These are phyloP conservation scores for Drosophila paulistorum DNA, from an alignment of 1,140 invertebrate genomes.

Conservation along the genomic window DNA sequence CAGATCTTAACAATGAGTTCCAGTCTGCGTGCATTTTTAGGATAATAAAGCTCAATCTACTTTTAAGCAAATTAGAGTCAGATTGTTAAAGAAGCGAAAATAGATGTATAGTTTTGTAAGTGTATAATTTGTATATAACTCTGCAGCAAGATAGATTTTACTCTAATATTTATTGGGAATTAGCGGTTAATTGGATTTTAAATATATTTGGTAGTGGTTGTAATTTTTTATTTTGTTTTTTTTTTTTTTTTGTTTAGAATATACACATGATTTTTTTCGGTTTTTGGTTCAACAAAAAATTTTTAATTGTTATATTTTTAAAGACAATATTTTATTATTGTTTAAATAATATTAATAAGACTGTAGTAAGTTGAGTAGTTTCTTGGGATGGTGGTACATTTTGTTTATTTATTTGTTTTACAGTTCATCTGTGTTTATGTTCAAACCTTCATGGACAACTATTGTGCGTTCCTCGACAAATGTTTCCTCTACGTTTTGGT, in stretches of 20 bases:
- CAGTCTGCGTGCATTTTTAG: slow-evolving; percentile 28
- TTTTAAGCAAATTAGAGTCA: slow-evolving; percentile 38
- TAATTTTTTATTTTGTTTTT: no score
- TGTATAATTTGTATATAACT: slow-evolving; percentile 39
- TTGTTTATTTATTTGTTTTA: slow-evolving; percentile 60
- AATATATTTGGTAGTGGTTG: slow-evolving; percentile 4
- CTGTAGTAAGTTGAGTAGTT: slow-evolving; percentile 67
- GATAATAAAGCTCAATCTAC: slow-evolving; percentile 49
- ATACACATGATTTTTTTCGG: slow-evolving; percentile 72
- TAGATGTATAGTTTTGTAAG: slow-evolving; percentile 57
- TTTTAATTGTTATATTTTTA: slow-evolving; percentile 70
- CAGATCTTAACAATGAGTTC: slow-evolving; percentile 32
- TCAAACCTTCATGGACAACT: slow-evolving; percentile 82
- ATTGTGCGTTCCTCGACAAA: slow-evolving; percentile 82
- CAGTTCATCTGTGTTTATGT: slow-evolving; percentile 80
- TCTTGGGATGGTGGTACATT: slow-evolving; percentile 58
- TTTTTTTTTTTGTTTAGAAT: slow-evolving; percentile 60
- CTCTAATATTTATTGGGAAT: slow-evolving; percentile 52
- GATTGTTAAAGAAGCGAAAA: slow-evolving; percentile 56
- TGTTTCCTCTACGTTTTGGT: slow-evolving; percentile 77
- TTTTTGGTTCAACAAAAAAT: slow-evolving; percentile 56
- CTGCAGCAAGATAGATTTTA: slow-evolving; percentile 56
- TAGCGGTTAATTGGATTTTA: slow-evolving; percentile 59
- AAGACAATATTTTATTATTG: slow-evolving; percentile 75
- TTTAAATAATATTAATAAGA: slow-evolving; percentile 63